Evolutionary conservation across 2,113 vertebrate species (phyloP).

Genomic region (Atrichornis clamosus): DNA sequence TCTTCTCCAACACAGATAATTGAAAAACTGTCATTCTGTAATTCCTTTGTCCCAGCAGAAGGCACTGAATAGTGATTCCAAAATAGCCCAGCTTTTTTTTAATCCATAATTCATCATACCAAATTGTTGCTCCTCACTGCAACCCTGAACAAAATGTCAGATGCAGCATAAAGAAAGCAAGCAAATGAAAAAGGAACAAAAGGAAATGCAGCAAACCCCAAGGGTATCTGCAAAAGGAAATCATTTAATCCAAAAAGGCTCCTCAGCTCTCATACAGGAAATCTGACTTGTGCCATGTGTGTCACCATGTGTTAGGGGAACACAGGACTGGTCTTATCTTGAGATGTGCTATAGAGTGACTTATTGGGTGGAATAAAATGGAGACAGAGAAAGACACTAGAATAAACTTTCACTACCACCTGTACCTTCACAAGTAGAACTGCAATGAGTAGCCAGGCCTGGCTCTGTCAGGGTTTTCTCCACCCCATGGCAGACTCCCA

Average conservation of each 20-base stretch:
- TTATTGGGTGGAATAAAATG: background rate
- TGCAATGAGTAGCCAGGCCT: background rate
- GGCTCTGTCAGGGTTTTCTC: background rate
- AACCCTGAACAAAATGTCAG: conserved; percentile 42
- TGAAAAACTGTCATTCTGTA: conserved; percentile 18
- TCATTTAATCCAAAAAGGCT: background rate
- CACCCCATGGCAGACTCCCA: background rate
- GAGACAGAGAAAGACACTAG: background rate
- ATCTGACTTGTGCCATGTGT: background rate
- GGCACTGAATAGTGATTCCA: background rate
- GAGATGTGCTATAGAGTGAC: fast-evolving
- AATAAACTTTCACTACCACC: background rate
- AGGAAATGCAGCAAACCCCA: background rate
- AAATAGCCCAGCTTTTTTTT: conserved; percentile 29
- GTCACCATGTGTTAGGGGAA: background rate
- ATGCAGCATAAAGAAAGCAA: background rate
- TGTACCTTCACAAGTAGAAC: background rate
- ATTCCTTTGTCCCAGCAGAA: conserved; percentile 23
- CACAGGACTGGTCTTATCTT: fast-evolving
- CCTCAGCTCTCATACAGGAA: background rate
- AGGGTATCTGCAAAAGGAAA: background rate
- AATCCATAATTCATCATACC: conserved; percentile 56
- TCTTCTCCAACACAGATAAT: background rate
- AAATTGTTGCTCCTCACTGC: conserved; percentile 28
- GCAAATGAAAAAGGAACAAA: conserved; percentile 7